Base-by-base conservation (phyloP, 2,113 vertebrate species). In the Sceloporus tristichus region DNA sequence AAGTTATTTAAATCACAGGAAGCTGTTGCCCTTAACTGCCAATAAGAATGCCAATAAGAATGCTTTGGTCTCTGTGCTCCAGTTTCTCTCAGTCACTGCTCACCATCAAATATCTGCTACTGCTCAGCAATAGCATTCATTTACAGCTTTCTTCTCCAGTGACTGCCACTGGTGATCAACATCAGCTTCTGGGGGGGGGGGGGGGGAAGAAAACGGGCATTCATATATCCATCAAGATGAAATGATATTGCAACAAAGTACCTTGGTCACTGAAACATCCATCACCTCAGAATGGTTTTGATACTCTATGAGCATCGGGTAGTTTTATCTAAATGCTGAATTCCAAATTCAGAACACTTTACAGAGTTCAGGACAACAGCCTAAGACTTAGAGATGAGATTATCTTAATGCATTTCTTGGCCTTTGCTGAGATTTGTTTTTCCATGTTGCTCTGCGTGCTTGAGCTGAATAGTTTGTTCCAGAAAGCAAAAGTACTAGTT, bases 401-500 rank as follows among this genome's bases (percentile, higher is more conserved):
- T 48, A 66, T 77, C 65, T 83, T 68, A 77, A 76, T 75, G 82
- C n/a, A 11, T 42, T 11, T 76, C 42, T 68, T 16, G 62, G n/a
- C 78, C 19, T 6, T 0, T 1, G 25, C 27, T 25, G 25, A 34
- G 27, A 79, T 79, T 78, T 34, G 62, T 79, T 40, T 91, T 68
- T 59, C 79, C 66, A 14, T 1, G 59, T 85, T 73, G 89, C 68
- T 88, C 92, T 62, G 25, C 16, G 40, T 83, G 77, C 62, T 82
- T 88, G 14, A 66, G 66, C 59, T 86, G 13, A 83, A 70, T 0
- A 77, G 21, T 40, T 89, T 80, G 19, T 85, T 88, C 77, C 68
- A 8, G 75, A 88, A 88, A 40, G 78, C 56, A 87, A 85, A 92
- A 53, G 79, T 87, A 87, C 38, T 38, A 91, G 29, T 89, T 91